phyloP scores from a whole-genome alignment of 2,888 invertebrate species.

The Caenorhabditis sinica region DNA sequence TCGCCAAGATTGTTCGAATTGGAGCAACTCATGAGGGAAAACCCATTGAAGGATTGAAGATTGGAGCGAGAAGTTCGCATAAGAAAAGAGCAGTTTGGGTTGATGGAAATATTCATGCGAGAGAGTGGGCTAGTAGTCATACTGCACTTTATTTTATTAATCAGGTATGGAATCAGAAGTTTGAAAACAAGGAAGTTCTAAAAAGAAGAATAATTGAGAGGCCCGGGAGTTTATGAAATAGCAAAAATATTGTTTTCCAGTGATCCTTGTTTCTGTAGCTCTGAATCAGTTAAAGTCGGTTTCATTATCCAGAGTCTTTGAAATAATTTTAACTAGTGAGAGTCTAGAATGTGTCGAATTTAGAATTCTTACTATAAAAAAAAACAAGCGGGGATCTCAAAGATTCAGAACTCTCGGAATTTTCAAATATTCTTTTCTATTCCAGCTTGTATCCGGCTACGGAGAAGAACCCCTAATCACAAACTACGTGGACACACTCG shows the following conservation, averaged over 20 bases:
- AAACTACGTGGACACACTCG: slow-evolving; percentile 78
- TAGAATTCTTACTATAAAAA: too few relatives aligned
- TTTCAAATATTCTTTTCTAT: not conserved
- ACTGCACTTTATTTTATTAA: slow-evolving; percentile 83
- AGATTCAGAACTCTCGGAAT: too few relatives aligned
- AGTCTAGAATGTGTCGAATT: too few relatives aligned
- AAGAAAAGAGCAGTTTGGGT: slow-evolving; percentile 82
- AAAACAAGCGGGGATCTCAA: too few relatives aligned
- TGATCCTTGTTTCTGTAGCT: too few relatives aligned
- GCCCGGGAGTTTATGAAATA: too few relatives aligned
- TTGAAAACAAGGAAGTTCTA: not conserved
- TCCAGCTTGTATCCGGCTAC: slow-evolving; percentile 80
- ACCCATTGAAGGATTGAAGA: slow-evolving; percentile 81
- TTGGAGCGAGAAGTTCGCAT: slow-evolving; percentile 70
- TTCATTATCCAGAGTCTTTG: too few relatives aligned
- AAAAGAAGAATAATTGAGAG: too few relatives aligned
- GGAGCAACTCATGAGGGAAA: slow-evolving; percentile 82
- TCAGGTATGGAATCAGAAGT: slow-evolving; percentile 67
- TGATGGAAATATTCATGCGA: slow-evolving; percentile 84
- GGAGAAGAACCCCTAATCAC: slow-evolving; percentile 79
- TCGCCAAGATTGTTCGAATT: slow-evolving; percentile 79
- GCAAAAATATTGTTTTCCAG: too few relatives aligned
- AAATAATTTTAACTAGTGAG: too few relatives aligned
- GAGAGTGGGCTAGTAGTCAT: slow-evolving; percentile 83
- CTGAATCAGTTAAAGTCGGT: too few relatives aligned